phyloP scores from a whole-genome alignment of 2,888 invertebrate genomes.

The Hybos culiciformis region DNA sequence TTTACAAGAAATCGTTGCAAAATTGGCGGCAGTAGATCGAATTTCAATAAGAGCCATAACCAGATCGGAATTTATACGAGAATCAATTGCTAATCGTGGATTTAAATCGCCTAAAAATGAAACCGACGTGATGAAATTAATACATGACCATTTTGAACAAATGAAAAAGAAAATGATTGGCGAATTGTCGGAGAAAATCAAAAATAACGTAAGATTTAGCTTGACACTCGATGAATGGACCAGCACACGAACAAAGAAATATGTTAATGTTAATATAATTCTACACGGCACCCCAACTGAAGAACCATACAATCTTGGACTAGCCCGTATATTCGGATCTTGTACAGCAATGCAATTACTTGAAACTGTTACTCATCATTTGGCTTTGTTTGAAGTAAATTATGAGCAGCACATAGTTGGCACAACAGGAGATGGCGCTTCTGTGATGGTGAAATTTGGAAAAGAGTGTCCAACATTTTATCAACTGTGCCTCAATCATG shows the following conservation, averaged over 20 bases:
- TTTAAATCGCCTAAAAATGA: not conserved
- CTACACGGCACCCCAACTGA: not conserved
- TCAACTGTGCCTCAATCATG: not conserved
- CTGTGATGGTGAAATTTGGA: not conserved
- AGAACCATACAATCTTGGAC: not conserved
- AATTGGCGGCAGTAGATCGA: not conserved
- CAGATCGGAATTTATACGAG: not conserved
- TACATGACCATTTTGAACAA: not conserved
- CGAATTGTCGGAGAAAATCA: not conserved
- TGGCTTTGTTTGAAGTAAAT: not conserved
- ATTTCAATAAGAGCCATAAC: not conserved
- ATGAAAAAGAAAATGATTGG: not conserved
- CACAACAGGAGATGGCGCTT: not conserved
- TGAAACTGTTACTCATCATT: not conserved
- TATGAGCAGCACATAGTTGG: not conserved
- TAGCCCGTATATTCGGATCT: not conserved
- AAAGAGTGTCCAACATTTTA: not conserved
- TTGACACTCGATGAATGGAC: conserved; percentile 1
- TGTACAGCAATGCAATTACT: not conserved
- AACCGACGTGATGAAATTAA: not conserved
- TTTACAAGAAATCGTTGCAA: not conserved
- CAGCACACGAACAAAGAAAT: not conserved
- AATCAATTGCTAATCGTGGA: not conserved
- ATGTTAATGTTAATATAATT: not conserved
- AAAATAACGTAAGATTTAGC: not conserved